phyloP scores from a whole-genome alignment of 1,140 invertebrate genomes.

The Teleogryllus occipitalis region DNA sequence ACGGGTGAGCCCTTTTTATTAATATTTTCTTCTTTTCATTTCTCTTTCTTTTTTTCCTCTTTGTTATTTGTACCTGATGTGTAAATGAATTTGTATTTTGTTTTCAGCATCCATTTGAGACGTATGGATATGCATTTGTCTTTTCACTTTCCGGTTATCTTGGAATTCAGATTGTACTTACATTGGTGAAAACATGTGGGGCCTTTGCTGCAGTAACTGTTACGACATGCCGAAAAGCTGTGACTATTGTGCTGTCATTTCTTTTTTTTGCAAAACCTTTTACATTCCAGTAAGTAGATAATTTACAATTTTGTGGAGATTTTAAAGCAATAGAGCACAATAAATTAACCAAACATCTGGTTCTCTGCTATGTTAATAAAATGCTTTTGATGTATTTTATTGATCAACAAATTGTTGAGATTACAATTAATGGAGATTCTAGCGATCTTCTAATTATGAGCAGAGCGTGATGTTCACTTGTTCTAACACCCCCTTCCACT shows the following conservation, averaged over 20 bases:
- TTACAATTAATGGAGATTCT: background rate
- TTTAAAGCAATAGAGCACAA: constrained; percentile 5
- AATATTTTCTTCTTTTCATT: background rate
- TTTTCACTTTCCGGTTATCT: constrained; percentile 86
- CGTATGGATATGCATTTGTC: constrained; percentile 77
- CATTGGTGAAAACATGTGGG: constrained; percentile 75
- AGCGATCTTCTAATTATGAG: background rate
- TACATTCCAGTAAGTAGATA: constrained; percentile 71
- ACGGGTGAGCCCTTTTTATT: constrained; percentile 45
- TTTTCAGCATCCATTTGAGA: constrained; percentile 60
- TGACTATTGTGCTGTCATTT: constrained; percentile 89
- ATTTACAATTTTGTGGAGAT: background rate
- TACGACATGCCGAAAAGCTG: constrained; percentile 77
- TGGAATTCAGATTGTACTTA: constrained; percentile 85
- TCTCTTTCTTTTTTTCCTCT: too few relatives aligned
- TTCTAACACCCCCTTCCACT: too few relatives aligned
- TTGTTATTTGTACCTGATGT: too few relatives aligned
- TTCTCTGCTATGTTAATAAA: background rate
- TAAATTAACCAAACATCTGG: background rate
- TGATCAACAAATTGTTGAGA: background rate
- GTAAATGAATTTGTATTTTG: constrained; percentile 22
- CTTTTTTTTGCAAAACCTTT: constrained; percentile 91
- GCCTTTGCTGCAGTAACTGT: constrained; percentile 88
- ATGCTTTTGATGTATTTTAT: background rate
- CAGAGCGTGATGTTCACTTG: background rate